Percentiles rank a stretch among this genome's conserved stretches.
These are phyloP conservation scores for Diarsia mendica DNA, from an alignment of 2,888 invertebrate genomes.

Conservation along the genomic window DNA sequence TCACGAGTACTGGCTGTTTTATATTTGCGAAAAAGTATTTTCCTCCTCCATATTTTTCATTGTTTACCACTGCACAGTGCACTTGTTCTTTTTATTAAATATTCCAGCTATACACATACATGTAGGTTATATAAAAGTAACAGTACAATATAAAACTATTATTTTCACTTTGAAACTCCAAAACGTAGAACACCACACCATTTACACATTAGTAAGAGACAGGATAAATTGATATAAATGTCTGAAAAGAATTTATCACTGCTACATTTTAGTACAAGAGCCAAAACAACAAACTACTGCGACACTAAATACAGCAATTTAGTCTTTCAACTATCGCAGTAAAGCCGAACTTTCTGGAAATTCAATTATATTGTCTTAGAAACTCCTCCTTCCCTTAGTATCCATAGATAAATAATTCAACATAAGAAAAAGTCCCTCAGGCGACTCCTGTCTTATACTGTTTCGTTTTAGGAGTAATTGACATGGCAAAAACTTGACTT, in stretches of 20 bases:
- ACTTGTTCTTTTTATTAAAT: background rate
- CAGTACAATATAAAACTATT: slow-evolving; percentile 23
- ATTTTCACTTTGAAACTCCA: slow-evolving; percentile 47
- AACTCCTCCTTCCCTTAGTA: slow-evolving; percentile 47
- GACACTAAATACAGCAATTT: slow-evolving; percentile 45
- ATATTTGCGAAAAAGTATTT: slow-evolving; percentile 2
- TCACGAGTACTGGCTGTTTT: background rate
- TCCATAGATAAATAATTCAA: slow-evolving; percentile 62
- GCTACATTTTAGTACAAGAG: slow-evolving; percentile 35
- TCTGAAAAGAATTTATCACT: slow-evolving; percentile 43
- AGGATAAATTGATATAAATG: slow-evolving; percentile 50
- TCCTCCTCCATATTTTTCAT: background rate
- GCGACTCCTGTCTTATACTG: slow-evolving; percentile 23
- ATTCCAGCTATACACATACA: background rate
- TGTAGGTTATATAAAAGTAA: slow-evolving; percentile 7
- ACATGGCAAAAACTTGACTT: slow-evolving; percentile 33
- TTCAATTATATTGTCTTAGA: slow-evolving; percentile 58
- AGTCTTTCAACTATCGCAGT: slow-evolving; percentile 33
- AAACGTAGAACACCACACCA: slow-evolving; percentile 30
- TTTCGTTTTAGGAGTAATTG: slow-evolving; percentile 41
- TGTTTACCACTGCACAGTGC: background rate
- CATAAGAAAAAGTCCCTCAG: slow-evolving; percentile 39
- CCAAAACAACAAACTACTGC: slow-evolving; percentile 32
- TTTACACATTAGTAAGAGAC: slow-evolving; percentile 47
- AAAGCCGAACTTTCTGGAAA: slow-evolving; percentile 59